Conservation (phyloP, 2,797 vertebrate genomes). For the Enteromius radiatus region DNA sequence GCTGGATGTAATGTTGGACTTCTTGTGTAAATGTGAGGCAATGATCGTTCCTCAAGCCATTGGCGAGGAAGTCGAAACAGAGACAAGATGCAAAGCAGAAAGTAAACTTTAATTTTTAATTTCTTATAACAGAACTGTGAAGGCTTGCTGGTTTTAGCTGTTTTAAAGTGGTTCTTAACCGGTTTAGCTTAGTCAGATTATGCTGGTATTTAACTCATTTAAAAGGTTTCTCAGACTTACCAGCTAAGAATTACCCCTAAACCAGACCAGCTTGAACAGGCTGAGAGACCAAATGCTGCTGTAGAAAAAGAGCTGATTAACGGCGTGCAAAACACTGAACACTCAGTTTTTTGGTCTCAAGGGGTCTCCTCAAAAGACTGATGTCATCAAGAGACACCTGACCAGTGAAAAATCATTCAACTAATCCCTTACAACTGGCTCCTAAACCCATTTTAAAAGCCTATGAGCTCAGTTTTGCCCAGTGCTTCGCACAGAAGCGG, state of each 20-base stretch:
- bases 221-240: background rate
- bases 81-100: background rate
- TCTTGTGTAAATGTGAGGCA: constrained; percentile 15
- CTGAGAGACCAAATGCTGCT: background rate
- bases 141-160: background rate
- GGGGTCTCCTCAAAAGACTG: constrained; percentile 18
- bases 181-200: background rate
- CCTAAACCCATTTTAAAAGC: background rate
- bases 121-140: background rate
- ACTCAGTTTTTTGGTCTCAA: constrained; percentile 25
- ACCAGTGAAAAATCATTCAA: constrained; percentile 16
- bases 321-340: background rate
- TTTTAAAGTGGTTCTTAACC: background rate
- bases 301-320: background rate
- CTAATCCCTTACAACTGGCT: background rate
- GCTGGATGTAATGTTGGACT: constrained; percentile 23
- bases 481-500: background rate
- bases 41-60: constrained; percentile 1
- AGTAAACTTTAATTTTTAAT: background rate
- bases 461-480: background rate
- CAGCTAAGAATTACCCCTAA: background rate
- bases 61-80: background rate
- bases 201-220: background rate
- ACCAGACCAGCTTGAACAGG: background rate
- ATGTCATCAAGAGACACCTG: background rate